Evolutionary conservation across 2,888 invertebrate genomes (phyloP), one percentile per base, ranked within the genome.

Genomic region (Thumatha senex): DNA sequence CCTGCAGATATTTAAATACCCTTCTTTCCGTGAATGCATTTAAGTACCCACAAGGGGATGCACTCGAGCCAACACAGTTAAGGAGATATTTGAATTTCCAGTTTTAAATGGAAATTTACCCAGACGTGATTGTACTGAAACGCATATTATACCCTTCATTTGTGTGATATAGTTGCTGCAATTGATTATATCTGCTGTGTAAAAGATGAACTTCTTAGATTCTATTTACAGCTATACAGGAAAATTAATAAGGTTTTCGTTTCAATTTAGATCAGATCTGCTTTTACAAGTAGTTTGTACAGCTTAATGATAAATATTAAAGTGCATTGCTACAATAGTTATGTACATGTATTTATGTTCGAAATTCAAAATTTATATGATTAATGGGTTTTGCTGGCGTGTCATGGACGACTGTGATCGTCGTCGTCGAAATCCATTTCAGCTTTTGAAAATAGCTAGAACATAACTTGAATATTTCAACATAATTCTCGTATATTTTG

Each of bases 1-100:
- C 52, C 48, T 48, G 54, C 61, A 67, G 62, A 64, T 67, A 59
- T 74, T 74, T 76, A 74, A 73, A 76, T 70, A 69, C 69, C n/a
- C 50, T 69, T 57, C 64, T 67, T 59, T 53, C 57, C 59, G 53
- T 58, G 65, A 70, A 74, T 72, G 71, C 68, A 69, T 72, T 70
- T 70, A 72, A 75, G 75, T 70, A 63, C 54, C 55, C 67, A 58
- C 64, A 54, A 52, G 48, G 62, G 58, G 52, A 71, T 61, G 55
- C 66, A 61, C 65, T 55, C 60, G 39, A 51, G 49, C 54, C 61
- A 59, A 52, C 64, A 54, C 63, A 61, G 59, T 63, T 61, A 62
- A 63, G 62, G 61, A 67, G 68, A 58, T 68, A 64, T 61, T 55
- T 56, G 54, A 58, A 54, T 63, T 59, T 58, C 53, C 39, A 34